These are phyloP conservation scores for Ursus arctos DNA, from an alignment of 2,113 vertebrate genomes.

Conservation along the genomic window DNA sequence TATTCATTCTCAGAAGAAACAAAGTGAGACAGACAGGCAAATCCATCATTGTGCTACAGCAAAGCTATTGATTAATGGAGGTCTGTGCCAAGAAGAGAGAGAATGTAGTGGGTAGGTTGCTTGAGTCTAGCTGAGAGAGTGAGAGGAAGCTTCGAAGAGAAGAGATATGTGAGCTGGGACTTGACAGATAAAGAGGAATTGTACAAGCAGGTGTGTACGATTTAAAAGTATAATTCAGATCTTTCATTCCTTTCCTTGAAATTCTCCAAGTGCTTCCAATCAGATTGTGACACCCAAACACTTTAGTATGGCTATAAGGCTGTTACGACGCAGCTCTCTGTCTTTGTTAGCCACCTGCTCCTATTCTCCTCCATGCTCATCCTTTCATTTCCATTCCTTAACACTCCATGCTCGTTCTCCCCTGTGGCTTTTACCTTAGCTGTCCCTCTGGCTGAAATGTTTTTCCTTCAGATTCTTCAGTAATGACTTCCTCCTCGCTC, in stretches of 20 bases:
- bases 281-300: background rate
- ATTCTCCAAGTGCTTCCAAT: background rate
- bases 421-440: background rate
- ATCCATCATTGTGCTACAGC: constrained; percentile 55
- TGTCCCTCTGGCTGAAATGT: background rate
- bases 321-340: accelerated
- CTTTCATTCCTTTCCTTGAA: background rate
- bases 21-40: constrained; percentile 45
- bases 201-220: background rate
- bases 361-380: background rate
- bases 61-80: constrained; percentile 60
- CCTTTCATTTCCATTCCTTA: background rate
- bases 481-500: background rate
- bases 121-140: background rate
- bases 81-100: background rate
- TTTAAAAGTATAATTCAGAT: background rate
- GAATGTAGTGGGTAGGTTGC: background rate
- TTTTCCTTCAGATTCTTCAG: background rate
- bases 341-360: background rate
- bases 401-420: background rate
- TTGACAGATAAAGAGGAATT: background rate
- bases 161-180: background rate
- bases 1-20: constrained; percentile 24
- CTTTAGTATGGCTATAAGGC: background rate
- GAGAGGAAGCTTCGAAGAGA: constrained; percentile 63